Base-by-base conservation (phyloP, 2,888 invertebrate genomes). In the Geotrupes spiniger region DNA sequence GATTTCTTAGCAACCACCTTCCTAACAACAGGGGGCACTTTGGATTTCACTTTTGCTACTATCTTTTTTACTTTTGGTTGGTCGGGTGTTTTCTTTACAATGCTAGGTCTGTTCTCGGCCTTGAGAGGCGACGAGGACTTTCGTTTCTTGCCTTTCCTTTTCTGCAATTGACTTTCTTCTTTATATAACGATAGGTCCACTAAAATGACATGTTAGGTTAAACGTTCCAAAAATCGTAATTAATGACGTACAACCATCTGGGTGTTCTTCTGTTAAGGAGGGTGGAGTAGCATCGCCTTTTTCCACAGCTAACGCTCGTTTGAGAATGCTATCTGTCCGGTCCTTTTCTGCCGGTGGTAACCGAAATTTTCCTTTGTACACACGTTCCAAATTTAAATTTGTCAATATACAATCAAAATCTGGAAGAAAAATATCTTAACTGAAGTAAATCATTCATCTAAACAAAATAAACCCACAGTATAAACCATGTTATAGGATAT, bases 391-490 rank as follows among this genome's bases (percentile, higher is more conserved):
- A 58, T 86, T 87, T 52, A 94, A 78, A 58, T 91, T 92, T 4
- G 93, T 92, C 60, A 89, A 78, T 69, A 92, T 90, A 71, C 91
- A 91, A 71, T 92, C 92, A 76, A 91, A 90, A 71, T 90, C 88
- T 85, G 71, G 36, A 74, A 73, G 52, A 47, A 56, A 25, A 51
- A 48, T 36, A 14, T 46, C 39, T 11, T 36, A 40, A 16, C 4
- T 21, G 21, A 21, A n/a, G n/a, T n/a, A n/a, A n/a, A n/a, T n/a
- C n/a, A n/a, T n/a, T n/a, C n/a, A n/a, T n/a, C n/a, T n/a, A n/a
- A n/a, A n/a, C n/a, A n/a, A n/a, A n/a, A n/a, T n/a, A n/a, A n/a
- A n/a, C n/a, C n/a, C n/a, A n/a, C n/a, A n/a, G n/a, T n/a, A n/a
- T n/a, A n/a, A 46, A 40, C 9, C 36, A 12, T 36, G 36, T 21